These are phyloP conservation scores for Neodiprion fabricii DNA, from an alignment of 1,140 invertebrate species.

Conservation along the genomic window DNA sequence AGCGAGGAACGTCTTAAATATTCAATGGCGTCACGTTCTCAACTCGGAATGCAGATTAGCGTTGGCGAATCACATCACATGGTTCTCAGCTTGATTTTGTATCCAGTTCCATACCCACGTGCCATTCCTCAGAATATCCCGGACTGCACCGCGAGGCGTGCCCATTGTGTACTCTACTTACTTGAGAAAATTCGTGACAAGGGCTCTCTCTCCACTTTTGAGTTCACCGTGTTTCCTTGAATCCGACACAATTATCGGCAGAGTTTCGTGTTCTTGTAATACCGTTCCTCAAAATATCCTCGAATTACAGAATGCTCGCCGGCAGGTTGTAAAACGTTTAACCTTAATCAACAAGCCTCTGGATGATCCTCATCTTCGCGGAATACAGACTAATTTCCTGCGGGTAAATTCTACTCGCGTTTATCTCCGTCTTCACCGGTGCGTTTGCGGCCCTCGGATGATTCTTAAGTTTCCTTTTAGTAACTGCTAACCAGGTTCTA, in stretches of 20 bases:
- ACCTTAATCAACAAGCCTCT: no score
- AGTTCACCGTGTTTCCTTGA: conserved; percentile 9
- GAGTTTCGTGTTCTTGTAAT: background rate
- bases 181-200: background rate
- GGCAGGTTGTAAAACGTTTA: no score
- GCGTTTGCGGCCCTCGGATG: background rate
- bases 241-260: no score
- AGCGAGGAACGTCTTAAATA: conserved; percentile 52
- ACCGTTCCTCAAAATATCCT: background rate
- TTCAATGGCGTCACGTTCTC: conserved; percentile 58
- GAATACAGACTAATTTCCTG: no score
- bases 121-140: background rate
- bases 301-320: background rate
- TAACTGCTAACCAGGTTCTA: conserved; percentile 25
- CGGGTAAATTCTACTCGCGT: no score
- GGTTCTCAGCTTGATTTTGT: conserved; percentile 52
- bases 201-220: conserved; percentile 10
- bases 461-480: conserved; percentile 47
- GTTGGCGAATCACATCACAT: conserved; percentile 50
- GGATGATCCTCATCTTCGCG: no score
- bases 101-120: conserved; percentile 28
- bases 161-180: background rate
- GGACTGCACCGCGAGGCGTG: conserved; percentile 1
- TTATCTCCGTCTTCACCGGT: no score
- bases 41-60: conserved; percentile 58